Evolutionary conservation across 2,797 vertebrate genomes (phyloP).

Genomic region (Orientallactaga sibirica): DNA sequence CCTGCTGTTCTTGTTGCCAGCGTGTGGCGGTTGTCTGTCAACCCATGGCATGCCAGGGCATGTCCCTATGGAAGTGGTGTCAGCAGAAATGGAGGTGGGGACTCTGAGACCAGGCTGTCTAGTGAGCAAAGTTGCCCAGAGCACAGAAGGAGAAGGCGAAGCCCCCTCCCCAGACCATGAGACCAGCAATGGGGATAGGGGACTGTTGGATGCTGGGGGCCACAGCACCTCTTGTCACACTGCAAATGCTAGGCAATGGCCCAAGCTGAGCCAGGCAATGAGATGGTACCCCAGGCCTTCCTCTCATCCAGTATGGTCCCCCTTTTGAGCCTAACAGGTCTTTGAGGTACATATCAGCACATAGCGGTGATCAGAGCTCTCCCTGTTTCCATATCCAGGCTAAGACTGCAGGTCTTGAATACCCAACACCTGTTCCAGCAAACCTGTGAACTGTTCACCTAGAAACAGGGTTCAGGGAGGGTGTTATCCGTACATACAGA

Average conservation of each 20-base stretch:
- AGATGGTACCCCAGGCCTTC: neutral
- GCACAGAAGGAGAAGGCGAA: neutral
- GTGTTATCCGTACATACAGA: neutral
- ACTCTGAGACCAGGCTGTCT: neutral
- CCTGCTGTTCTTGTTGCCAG: neutral
- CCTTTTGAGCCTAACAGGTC: slow-evolving; percentile 82
- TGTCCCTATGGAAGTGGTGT: neutral
- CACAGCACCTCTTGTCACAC: neutral
- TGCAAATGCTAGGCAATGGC: neutral
- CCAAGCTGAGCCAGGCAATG: neutral
- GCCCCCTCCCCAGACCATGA: too few relatives aligned
- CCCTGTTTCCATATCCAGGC: slow-evolving; percentile 51
- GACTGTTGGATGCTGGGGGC: neutral
- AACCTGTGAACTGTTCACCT: slow-evolving; percentile 88
- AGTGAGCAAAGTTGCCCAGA: neutral
- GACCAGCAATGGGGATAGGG: neutral
- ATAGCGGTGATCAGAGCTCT: slow-evolving; percentile 83
- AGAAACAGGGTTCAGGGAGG: slow-evolving; percentile 90
- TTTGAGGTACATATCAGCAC: slow-evolving; percentile 82
- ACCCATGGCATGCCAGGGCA: neutral
- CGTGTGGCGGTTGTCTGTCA: rapidly evolving
- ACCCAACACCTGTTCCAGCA: slow-evolving; percentile 92
- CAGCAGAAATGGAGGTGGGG: too few relatives aligned
- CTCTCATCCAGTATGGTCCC: neutral
- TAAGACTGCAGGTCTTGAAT: slow-evolving; percentile 92